Base-by-base conservation (phyloP, 23 tunicate genomes). In the Trididemnum clinides region DNA sequence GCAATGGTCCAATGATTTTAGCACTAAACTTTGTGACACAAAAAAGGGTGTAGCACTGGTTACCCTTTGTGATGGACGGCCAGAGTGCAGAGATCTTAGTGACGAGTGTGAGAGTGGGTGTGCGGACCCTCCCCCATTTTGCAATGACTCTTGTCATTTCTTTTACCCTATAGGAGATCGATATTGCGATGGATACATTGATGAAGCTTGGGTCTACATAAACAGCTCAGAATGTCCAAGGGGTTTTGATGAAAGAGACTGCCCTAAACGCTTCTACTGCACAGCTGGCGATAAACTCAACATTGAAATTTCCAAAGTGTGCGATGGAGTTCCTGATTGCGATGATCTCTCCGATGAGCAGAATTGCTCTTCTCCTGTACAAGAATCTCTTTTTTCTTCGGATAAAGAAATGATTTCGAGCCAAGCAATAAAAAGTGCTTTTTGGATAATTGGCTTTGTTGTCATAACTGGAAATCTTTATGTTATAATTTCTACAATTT, bases 31-130 rank as follows among this genome's bases (percentile, higher is more conserved):
- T 29, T 66, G 75, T n/a, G 6, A 66, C 30, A 4, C 75, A 29
- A 66, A 66, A 66, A 29, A 37, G 75, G 75, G 37, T 7, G 31
- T 3, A 6, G 75, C 31, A 29, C 31, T 66, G n/a, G 87, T 80
- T 28, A 71, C 50, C 6, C 33, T 29, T 7, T 83, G 87, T 31
- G 87, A 83, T 28, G 76, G 76, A 50, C 70, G 87, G 51, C 87
- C 87, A n/a, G 80, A 83, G 71, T 83, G 87, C 66, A 70, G 26
- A 32, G 87, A 83, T 28, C 28, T 83, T 37, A 38, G 64, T 4
- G 87, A 83, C 87, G 87, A 83, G 33, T 83, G 87, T 69, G 49
- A 51, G 0, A n/a, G n/a, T n/a, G n/a, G n/a, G n/a, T 83, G 87
- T 50, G 38, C 72, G 1, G 50, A 44, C 22, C 39, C 22, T 15